Conservation (phyloP, 2,888 invertebrate genomes). For the Leptinotarsa juncta region DNA sequence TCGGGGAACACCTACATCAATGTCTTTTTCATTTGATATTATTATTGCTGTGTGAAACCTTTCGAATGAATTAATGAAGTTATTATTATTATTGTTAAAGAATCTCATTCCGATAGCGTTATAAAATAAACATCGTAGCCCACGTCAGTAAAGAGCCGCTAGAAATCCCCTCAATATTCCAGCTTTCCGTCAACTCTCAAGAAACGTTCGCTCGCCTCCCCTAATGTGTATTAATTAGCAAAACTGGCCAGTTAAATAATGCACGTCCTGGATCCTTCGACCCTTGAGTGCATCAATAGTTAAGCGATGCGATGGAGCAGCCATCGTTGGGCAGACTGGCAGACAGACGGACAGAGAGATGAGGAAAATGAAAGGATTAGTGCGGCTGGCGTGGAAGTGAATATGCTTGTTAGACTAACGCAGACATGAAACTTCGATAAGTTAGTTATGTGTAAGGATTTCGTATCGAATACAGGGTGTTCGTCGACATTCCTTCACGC, state of each 20-base stretch:
- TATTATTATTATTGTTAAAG: too few relatives aligned
- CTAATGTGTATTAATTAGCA: constrained; percentile 37
- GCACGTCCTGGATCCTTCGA: constrained; percentile 34
- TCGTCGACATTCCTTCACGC: background rate
- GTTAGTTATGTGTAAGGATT: constrained; percentile 43
- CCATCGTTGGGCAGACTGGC: constrained; percentile 3
- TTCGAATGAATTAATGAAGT: too few relatives aligned
- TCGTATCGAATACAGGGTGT: background rate
- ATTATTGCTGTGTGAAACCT: too few relatives aligned
- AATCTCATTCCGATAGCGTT: too few relatives aligned
- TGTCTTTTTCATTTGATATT: too few relatives aligned
- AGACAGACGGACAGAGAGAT: background rate
- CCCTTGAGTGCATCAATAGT: constrained; percentile 38
- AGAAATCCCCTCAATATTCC: background rate
- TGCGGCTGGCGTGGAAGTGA: constrained; percentile 55
- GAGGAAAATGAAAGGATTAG: constrained; percentile 54
- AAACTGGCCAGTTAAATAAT: constrained; percentile 38
- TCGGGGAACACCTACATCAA: too few relatives aligned
- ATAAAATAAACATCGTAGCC: background rate
- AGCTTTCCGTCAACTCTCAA: background rate
- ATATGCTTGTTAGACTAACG: constrained; percentile 61
- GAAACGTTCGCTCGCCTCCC: background rate
- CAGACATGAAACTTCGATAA: constrained; percentile 61
- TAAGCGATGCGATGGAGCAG: constrained; percentile 13
- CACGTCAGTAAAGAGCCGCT: background rate